Base-by-base conservation (phyloP, 30 jellyfish, hydroid and myxozoan species). In the Nemopilema nomurai region DNA sequence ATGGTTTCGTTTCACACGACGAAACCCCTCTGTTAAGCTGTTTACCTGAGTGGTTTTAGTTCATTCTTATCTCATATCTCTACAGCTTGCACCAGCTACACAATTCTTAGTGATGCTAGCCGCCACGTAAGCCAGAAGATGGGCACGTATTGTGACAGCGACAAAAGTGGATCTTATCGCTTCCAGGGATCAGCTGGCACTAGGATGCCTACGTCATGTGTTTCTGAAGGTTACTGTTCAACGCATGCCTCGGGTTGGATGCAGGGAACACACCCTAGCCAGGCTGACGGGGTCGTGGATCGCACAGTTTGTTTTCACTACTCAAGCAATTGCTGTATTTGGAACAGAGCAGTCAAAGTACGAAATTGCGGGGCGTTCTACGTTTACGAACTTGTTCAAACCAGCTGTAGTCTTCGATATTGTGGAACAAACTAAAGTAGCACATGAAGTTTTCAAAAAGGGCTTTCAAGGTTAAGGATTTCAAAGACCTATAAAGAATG, bases 171-270 rank as follows among this genome's bases (percentile, higher is more conserved):
- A n/a, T 63, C 29, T 1, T 63, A 63, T 24, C 26, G 72, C 7
- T 63, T 63, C n/a, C 4, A 1, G 29, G 29, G 72, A 19, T 24
- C 72, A 63, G 72, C 72, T 63, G 72, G 72, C 8, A 63, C 72
- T 19, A n/a, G 3, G 29, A 63, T 63, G 72, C 72, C 72, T 6
- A 63, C 72, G 29, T 19, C 29, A 1, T 63, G 72, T n/a, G 29
- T 24, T 3, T 1, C 26, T 19, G n/a, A 24, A 8, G 8, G 3
- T 18, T 41, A 41, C 57, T 41, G 57, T 41, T 41, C 57, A 13
- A 41, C 57, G 57, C 57, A 41, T 41, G 57, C 57, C 13, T 13
- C 57, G 57, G 57, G 57, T 3, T 41, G 57, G 57, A 41, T 41
- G 57, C 57, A 41, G 57, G 72, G 72, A 6, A 63, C 72, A n/a